Evolutionary conservation across 2,113 vertebrate species (phyloP), one percentile per base, ranked within the genome.

Genomic region (Charadrius vociferus): DNA sequence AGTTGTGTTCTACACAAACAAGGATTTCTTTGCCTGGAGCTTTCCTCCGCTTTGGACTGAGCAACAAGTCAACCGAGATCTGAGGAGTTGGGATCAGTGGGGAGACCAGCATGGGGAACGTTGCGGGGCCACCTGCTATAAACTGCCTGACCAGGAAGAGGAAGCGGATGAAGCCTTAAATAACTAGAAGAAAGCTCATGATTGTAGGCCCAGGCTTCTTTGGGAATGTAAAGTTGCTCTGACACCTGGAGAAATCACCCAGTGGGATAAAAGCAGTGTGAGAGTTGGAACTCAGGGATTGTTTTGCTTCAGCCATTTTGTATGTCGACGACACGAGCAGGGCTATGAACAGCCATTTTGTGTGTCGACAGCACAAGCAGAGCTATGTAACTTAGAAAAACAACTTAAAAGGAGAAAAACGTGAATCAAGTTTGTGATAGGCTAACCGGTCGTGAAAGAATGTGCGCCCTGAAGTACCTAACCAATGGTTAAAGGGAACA

Each of bases 31-130:
- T 86, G 43, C 36, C 26, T 65, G 61, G 32, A 81, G 39, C 10
- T 65, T 79, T 78, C 7, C 19, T 41, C 10, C 4, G 4, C 61
- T 61, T 74, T 66, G 41, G 20, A 74, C 10, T 52, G 56, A 91
- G 45, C 24, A 20, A 2, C 2, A 7, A 74, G 45, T 34, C 23
- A 37, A 5, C 18, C 66, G 52, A 66, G 47, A 43, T 37, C 47
- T 75, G 67, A 49, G 6, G 21, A 23, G 14, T 21, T 0, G 6
- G 9, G 34, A n/a, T 2, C 2, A 2, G 10, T 80, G 72, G 7
- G 11, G 85, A 72, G 11, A 45, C 10, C 0, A 4, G 23, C 36
- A 19, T 17, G 22, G 14, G 21, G 9, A 61, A 10, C 10, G 12
- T 9, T 41, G 45, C 3, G 3, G 50, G 30, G 41, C 26, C 13